These are phyloP conservation scores for Thymelicus sylvestris DNA, from an alignment of 2,888 invertebrate species.

Conservation along the genomic window DNA sequence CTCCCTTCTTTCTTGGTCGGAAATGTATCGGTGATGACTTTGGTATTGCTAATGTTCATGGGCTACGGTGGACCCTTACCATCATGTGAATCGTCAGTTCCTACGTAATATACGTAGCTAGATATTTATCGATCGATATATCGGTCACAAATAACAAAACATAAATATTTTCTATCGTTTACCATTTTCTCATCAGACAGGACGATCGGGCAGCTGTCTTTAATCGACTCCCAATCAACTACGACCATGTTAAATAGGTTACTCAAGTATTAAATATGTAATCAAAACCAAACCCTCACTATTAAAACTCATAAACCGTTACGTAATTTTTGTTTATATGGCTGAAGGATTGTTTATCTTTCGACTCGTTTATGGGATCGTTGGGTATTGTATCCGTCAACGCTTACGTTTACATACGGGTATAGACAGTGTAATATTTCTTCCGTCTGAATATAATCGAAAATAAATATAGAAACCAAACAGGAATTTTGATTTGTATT, in stretches of 20 bases:
- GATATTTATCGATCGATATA: too few species aligned
- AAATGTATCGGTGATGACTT: too few species aligned
- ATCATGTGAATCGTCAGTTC: too few species aligned
- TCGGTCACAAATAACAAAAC: too few species aligned
- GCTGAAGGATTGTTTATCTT: constrained; percentile 54
- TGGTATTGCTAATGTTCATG: too few species aligned
- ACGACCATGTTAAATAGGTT: constrained; percentile 72
- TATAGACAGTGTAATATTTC: constrained; percentile 1
- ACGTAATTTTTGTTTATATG: constrained; percentile 62
- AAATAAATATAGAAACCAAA: constrained; percentile 1
- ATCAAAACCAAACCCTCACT: constrained; percentile 64
- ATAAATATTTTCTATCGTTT: background rate
- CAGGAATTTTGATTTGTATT: constrained; percentile 8
- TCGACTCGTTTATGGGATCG: constrained; percentile 52
- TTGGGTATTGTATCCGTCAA: constrained; percentile 22
- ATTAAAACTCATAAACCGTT: constrained; percentile 67
- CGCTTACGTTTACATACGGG: background rate
- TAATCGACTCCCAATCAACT: constrained; percentile 81
- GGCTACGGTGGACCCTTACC: too few species aligned
- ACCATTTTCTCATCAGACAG: constrained; percentile 8
- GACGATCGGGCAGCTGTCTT: constrained; percentile 70
- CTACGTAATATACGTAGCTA: too few species aligned
- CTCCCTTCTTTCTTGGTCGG: too few species aligned
- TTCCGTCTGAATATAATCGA: constrained; percentile 1
- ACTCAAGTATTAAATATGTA: constrained; percentile 73